Percentiles rank a stretch among this genome's conserved stretches.
Conservation (phyloP, 2,113 vertebrate species). For the Neodon shergylaensis region DNA sequence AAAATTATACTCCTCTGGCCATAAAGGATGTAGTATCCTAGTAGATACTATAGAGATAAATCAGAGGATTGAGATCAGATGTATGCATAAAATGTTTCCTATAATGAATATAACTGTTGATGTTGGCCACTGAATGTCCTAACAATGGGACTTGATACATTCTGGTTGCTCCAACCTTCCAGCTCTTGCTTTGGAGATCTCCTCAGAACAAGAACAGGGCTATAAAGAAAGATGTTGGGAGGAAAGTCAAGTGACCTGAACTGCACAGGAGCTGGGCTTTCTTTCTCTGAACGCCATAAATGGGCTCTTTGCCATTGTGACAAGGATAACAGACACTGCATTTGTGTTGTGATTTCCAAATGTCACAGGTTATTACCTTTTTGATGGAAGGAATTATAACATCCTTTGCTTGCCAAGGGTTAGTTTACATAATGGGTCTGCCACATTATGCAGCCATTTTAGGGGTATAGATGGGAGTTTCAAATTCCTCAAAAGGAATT, state of each 20-base stretch:
- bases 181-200: neutral
- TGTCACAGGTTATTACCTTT: slow-evolving; percentile 62
- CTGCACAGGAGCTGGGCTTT: neutral
- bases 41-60: neutral
- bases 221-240: neutral
- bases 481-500: slow-evolving; percentile 58
- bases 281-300: neutral
- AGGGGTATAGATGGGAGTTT: slow-evolving; percentile 43
- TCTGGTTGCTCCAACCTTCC: neutral
- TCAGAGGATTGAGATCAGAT: neutral
- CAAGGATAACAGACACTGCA: neutral
- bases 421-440: slow-evolving; percentile 60
- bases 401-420: slow-evolving; percentile 43
- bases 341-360: slow-evolving; percentile 56
- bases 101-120: neutral
- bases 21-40: neutral
- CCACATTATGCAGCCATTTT: slow-evolving; percentile 49
- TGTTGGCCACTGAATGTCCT: neutral
- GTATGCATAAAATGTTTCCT: neutral
- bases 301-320: neutral
- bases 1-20: neutral
- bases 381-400: slow-evolving; percentile 34
- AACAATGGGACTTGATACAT: neutral
- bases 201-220: neutral
- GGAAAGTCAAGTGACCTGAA: neutral